These are phyloP conservation scores for Drosophila guanche DNA, from an alignment of 1,140 invertebrate genomes.

Conservation along the genomic window DNA sequence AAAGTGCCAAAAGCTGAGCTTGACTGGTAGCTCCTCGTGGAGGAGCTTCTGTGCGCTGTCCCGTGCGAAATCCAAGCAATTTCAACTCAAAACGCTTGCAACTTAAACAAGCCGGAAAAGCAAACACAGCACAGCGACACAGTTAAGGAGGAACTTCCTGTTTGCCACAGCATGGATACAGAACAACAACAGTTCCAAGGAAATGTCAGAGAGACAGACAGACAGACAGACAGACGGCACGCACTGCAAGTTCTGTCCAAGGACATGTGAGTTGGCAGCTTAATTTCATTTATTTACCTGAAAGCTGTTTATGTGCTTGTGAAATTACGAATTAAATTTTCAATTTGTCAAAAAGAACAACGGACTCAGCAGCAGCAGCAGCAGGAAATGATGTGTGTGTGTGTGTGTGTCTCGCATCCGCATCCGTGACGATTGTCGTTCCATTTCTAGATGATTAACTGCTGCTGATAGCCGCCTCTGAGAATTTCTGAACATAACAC, in stretches of 20 bases:
- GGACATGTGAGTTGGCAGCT: conserved; percentile 65
- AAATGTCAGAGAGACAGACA: conserved; percentile 43
- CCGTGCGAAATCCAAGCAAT: conserved; percentile 68
- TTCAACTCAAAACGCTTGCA: conserved; percentile 78
- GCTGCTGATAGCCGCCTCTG: conserved; percentile 30
- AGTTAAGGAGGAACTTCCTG: conserved; percentile 79
- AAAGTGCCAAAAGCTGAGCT: conserved; percentile 54
- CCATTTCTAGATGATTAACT: conserved; percentile 74
- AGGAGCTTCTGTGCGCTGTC: neutral
- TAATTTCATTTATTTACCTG: conserved; percentile 79
- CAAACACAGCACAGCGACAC: conserved; percentile 76
- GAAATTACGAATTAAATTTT: conserved; percentile 81
- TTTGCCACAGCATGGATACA: conserved; percentile 53
- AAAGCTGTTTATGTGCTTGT: conserved; percentile 74
- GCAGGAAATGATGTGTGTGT: conserved; percentile 15
- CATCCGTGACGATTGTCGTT: conserved; percentile 51
- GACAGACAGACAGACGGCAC: conserved; percentile 10
- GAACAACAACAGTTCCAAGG: conserved; percentile 41
- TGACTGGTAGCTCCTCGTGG: neutral
- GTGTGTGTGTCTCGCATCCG: conserved; percentile 38
- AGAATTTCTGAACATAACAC: neutral
- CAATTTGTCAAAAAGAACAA: conserved; percentile 73
- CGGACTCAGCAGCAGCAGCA: conserved; percentile 31
- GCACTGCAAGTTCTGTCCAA: conserved; percentile 52
- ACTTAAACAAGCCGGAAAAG: conserved; percentile 80